Conservation (phyloP, 2,113 vertebrate species). For the Antigone vipio region DNA sequence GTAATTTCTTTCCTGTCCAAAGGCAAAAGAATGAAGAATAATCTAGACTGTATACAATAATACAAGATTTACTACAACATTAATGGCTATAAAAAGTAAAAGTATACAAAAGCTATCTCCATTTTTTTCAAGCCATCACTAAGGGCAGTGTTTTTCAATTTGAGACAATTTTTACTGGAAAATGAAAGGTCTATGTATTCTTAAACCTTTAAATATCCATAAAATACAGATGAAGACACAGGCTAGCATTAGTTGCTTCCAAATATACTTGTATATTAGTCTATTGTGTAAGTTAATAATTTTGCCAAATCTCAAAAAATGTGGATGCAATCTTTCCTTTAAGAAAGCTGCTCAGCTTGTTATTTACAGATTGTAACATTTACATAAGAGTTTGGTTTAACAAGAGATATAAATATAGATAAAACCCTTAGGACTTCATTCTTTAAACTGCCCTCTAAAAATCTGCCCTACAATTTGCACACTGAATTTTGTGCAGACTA, state of each 20-base stretch:
- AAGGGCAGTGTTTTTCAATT: constrained; percentile 71
- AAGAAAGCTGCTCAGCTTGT: constrained; percentile 75
- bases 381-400: constrained; percentile 82
- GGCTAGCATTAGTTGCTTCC: constrained; percentile 63
- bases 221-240: constrained; percentile 64
- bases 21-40: constrained; percentile 85
- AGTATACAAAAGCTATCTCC: constrained; percentile 66
- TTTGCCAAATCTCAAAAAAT: constrained; percentile 77
- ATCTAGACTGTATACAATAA: constrained; percentile 71
- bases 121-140: constrained; percentile 57
- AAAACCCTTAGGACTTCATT: constrained; percentile 80
- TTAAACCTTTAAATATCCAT: constrained; percentile 68
- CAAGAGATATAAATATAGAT: constrained; percentile 84
- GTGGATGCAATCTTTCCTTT: constrained; percentile 75
- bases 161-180: constrained; percentile 61
- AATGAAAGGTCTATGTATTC: constrained; percentile 67
- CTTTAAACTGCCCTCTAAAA: constrained; percentile 83
- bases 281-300: constrained; percentile 77
- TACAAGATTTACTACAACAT: constrained; percentile 72
- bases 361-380: constrained; percentile 83
- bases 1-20: constrained; percentile 90
- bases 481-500: constrained; percentile 80
- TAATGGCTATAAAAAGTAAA: constrained; percentile 72
- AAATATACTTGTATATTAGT: constrained; percentile 74
- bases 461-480: constrained; percentile 81